Base-by-base conservation (phyloP, 53 echinoderm and acorn worm genomes). In the Antedon mediterranea region DNA sequence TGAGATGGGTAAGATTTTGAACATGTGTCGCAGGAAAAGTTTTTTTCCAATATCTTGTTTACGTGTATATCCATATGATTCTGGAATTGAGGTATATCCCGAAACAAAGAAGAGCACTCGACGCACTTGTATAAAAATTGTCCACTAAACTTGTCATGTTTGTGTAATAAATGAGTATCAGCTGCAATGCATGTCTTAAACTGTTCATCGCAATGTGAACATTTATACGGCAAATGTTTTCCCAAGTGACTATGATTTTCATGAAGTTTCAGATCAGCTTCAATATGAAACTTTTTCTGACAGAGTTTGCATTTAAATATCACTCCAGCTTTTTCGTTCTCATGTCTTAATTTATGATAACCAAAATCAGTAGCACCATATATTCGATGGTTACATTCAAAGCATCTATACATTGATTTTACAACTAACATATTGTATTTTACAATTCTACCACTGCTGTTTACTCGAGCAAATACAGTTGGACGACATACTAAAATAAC, bases 1-100 rank as follows among this genome's bases (percentile, higher is more conserved):
- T 57, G 44, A 15, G 73, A 82, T 7, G 78, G 74, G 30, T 82
- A 86, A 32, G 82, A 78, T 28, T 78, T 78, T n/a, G 71, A 72
- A 33, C 86, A 86, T 32, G 78, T 75, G 71, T 70, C 74, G 41
- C 86, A 86, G 13, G 76, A 76, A 44, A 82, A 77, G 20, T 76
- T 71, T 29, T 77, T 76, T 72, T 72, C 81, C n/a, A 57, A 57
- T 1, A 11, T 57, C 23, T 57, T 23, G 26, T 9, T 11, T 8
- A 26, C 79, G 78, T 90, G 91, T 1, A 83, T 77, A 37, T 82
- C 77, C 72, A 78, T 77, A 57, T 90, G 91, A 43, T 81, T 81
- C 71, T 83, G 77, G 74, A 88, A 84, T 20, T 82, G 82, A 72
- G 82, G 76, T 28, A 78, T 82, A 31, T 74, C 34, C 13, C 82